Base-by-base conservation (phyloP, 23 tunicate genomes). In the Aplidium turbinatum region DNA sequence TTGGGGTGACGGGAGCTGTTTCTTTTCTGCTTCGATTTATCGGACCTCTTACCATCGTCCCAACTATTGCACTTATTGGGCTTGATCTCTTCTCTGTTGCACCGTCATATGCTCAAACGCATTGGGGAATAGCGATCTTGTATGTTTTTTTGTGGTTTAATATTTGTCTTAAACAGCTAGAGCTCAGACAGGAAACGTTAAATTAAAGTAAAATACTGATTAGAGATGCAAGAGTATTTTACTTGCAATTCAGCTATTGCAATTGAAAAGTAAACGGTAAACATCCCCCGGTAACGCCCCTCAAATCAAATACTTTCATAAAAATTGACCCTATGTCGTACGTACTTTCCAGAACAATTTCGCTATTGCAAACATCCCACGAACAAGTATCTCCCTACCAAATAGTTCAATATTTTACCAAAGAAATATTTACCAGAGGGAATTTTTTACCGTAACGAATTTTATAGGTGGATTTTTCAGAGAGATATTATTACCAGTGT, bases 51-150 rank as follows among this genome's bases (percentile, higher is more conserved):
- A 84, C 97, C 9, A 72, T 91, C 39, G 73, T 80, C 4, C 86
- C 91, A 18, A 71, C 97, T 18, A 84, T 91, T 46, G 86, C 91
- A 11, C 39, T 91, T 18, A 84, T 91, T 35, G 97, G 97, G 33
- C 38, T 91, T 47, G 79, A 89, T 35, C 36, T 91, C 1, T 76
- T 84, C 20, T 39, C 67, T 1, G 80, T 70, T 33, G 90, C 89
- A 4, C 65, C 96, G 20, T 35, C 58, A 68, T 69, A 70, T 47
- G 81, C 86, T 11, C 28, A 78, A 19, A 69, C 76, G 1, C 83
- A 88, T 22, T 88, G 96, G 96, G 96, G 86, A 26, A 81, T 75
- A 20, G 96, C 96, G 3, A 34, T 75, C 30, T 77, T 84, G 96
- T 88, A 47, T 11, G 46, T 63, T 38, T 18, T 24, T 26, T 30